Percentiles rank a stretch among this genome's conserved stretches.
These are phyloP conservation scores for Cyphomyrmex costatus DNA, from an alignment of 1,140 invertebrate species.

Conservation along the genomic window DNA sequence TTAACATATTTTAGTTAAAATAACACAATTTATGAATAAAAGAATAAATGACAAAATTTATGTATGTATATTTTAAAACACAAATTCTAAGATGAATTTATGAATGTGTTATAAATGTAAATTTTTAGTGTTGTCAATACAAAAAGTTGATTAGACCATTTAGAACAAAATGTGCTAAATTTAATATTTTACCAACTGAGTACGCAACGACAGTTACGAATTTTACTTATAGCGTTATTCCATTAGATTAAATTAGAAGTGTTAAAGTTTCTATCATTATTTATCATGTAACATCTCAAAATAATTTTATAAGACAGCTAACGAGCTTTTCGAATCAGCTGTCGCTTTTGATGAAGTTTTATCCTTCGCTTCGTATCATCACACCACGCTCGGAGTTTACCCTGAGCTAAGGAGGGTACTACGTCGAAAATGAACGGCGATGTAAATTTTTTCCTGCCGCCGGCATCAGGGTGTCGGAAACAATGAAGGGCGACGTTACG, in stretches of 20 bases:
- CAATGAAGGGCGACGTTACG: slow-evolving; percentile 80
- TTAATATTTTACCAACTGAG: no score
- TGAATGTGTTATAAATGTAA: no score
- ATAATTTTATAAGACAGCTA: slow-evolving; percentile 34
- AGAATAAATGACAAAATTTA: no score
- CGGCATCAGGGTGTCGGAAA: slow-evolving; percentile 79
- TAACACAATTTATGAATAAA: no score
- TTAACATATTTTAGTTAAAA: no score
- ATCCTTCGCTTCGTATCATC: slow-evolving; percentile 64
- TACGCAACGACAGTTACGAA: not conserved
- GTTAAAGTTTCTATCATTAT: slow-evolving; percentile 14
- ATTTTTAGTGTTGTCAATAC: no score
- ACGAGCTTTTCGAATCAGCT: slow-evolving; percentile 22
- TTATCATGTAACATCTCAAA: not conserved
- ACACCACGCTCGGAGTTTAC: slow-evolving; percentile 65
- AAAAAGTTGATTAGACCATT: no score
- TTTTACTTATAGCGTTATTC: not conserved
- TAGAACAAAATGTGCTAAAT: no score
- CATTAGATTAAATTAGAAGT: not conserved
- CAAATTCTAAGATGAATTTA: no score
- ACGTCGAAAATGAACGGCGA: slow-evolving; percentile 70
- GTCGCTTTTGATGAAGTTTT: slow-evolving; percentile 39
- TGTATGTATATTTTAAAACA: no score
- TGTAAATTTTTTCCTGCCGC: slow-evolving; percentile 81
- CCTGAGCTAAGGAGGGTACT: slow-evolving; percentile 53